These are phyloP conservation scores for Ia io DNA, from an alignment of 2,113 vertebrate genomes.

Conservation along the genomic window DNA sequence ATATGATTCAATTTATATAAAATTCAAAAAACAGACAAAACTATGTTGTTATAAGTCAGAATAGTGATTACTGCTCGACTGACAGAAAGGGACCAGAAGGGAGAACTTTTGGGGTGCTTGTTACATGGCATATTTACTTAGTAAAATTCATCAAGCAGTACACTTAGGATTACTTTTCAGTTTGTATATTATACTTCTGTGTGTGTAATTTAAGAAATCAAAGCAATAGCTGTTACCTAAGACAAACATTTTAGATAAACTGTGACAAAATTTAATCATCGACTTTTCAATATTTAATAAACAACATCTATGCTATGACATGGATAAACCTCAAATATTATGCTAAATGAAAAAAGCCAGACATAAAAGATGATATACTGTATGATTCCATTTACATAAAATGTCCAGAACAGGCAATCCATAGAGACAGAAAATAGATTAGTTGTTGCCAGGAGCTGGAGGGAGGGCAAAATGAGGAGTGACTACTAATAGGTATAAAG, in stretches of 20 bases:
- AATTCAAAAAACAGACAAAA: not conserved
- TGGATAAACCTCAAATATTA: not conserved
- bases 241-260: constrained; percentile 28
- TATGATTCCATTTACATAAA: not conserved
- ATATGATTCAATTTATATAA: not conserved
- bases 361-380: not conserved
- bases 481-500: not conserved
- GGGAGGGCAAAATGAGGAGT: not conserved
- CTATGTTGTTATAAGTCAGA: not conserved
- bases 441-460: not conserved
- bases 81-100: not conserved
- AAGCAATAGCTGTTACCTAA: not conserved
- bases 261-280: not conserved
- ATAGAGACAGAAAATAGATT: not conserved
- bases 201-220: not conserved
- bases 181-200: not conserved
- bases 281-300: not conserved
- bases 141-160: not conserved
- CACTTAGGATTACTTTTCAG: not conserved
- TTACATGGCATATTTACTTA: not conserved
- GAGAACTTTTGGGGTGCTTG: not conserved
- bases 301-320: not conserved
- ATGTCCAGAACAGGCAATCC: not conserved
- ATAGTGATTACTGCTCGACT: not conserved
- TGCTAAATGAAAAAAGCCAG: not conserved